Conservation (phyloP, 2,888 invertebrate species). For the Tipula lateralis region DNA sequence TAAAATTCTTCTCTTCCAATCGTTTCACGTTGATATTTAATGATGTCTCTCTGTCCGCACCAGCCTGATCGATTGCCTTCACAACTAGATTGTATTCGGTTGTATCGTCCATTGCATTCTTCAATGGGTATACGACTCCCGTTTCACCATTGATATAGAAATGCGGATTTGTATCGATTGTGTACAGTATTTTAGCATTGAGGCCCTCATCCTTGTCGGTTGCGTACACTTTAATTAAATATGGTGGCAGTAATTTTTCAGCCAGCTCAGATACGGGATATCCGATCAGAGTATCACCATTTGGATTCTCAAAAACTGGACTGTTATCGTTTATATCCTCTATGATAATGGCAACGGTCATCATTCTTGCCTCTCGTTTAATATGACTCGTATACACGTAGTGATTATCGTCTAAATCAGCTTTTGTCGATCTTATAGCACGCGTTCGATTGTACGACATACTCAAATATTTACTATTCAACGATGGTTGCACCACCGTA, state of each 20-base stretch:
- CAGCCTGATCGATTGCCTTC: slow-evolving; percentile 39
- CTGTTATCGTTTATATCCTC: slow-evolving; percentile 41
- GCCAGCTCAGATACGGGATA: slow-evolving; percentile 38
- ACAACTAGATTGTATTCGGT: slow-evolving; percentile 36
- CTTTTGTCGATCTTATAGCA: not conserved
- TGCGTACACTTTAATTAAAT: slow-evolving; percentile 38
- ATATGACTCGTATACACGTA: slow-evolving; percentile 37
- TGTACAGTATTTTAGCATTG: slow-evolving; percentile 39
- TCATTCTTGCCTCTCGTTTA: slow-evolving; percentile 36
- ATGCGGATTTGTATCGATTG: slow-evolving; percentile 36
- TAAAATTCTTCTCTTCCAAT: not conserved
- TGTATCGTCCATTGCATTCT: slow-evolving; percentile 33
- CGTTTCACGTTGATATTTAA: not conserved
- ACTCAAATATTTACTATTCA: not conserved
- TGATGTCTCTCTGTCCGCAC: slow-evolving; percentile 36
- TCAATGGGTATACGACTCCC: slow-evolving; percentile 39
- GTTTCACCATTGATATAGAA: slow-evolving; percentile 38
- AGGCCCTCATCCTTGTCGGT: slow-evolving; percentile 38
- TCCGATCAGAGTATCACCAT: slow-evolving; percentile 35
- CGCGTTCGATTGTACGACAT: not conserved
- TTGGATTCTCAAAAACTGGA: slow-evolving; percentile 38
- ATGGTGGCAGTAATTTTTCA: slow-evolving; percentile 37
- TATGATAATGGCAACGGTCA: slow-evolving; percentile 38
- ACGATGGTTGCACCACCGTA: not conserved
- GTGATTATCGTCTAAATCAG: not conserved